Conservation (phyloP, 2,888 invertebrate species). For the Nipponacmea schrenckii region DNA sequence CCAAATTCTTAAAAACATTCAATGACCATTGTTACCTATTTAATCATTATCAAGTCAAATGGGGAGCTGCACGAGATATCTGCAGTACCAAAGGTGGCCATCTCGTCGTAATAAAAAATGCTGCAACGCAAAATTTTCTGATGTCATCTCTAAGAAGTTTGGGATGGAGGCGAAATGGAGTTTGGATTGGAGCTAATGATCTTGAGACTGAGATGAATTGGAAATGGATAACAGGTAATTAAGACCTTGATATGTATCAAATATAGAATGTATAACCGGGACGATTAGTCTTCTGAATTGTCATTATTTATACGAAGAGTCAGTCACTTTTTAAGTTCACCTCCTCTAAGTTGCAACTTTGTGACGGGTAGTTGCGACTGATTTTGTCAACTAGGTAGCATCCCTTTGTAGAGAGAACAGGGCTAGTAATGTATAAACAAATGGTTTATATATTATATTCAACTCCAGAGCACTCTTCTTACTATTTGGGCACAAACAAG, state of each 20-base stretch:
- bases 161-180: slow-evolving; percentile 48
- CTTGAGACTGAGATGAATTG: slow-evolving; percentile 44
- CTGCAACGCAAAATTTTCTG: slow-evolving; percentile 45
- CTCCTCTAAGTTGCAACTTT: too few species aligned
- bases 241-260: background rate
- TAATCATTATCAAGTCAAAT: slow-evolving; percentile 38
- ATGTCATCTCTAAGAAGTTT: slow-evolving; percentile 31
- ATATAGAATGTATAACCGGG: too few species aligned
- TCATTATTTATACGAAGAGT: too few species aligned
- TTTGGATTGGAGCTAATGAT: slow-evolving; percentile 63
- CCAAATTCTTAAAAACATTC: slow-evolving; percentile 22
- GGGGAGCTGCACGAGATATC: slow-evolving; percentile 43
- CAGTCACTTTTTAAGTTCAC: too few species aligned
- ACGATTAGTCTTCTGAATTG: too few species aligned
- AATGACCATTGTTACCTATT: slow-evolving; percentile 49
- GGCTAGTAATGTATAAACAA: too few species aligned
- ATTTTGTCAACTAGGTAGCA: too few species aligned
- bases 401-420: too few species aligned
- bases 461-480: too few species aligned
- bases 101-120: slow-evolving; percentile 43
- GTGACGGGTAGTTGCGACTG: too few species aligned
- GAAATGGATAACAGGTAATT: slow-evolving; percentile 55
- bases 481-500: too few species aligned
- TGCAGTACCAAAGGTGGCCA: slow-evolving; percentile 45
- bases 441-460: too few species aligned